Evolutionary conservation across 2,113 vertebrate genomes (phyloP), one percentile per base, ranked within the genome.

Genomic region (Copsychus sechellarum): DNA sequence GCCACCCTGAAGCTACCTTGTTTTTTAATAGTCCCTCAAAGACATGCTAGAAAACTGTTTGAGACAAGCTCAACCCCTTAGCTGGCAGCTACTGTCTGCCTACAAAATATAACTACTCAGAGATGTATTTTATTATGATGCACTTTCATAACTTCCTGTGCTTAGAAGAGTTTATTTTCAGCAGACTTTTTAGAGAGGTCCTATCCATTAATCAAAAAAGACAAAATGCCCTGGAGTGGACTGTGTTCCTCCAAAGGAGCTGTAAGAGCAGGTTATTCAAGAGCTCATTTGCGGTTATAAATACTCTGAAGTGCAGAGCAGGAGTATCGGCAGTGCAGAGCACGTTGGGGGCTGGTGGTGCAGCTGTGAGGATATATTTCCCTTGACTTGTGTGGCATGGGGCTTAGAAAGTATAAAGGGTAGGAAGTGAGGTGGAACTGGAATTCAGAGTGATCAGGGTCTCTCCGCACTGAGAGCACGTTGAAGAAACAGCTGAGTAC

Each of bases 401-500:
- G 92, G 95, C 97, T 97, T 97, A 97, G 97, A 96, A 96, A 97
- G 97, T 98, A 98, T 97, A 98, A 97, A 98, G 97, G 94, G 96
- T 93, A 96, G 97, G 97, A 98, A 98, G 98, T 98, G 97, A 97
- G 95, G 98, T 98, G 98, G 98, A 98, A 98, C 98, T 94, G 97
- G 97, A 98, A 98, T 98, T 98, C 94, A 96, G 97, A 97, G 95
- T 60, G 95, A 97, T 95, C 95, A 86, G 93, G 93, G 96, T 98
- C 98, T 98, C 97, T 88, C 95, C 85, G 95, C 97, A 96, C 96
- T 96, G 94, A 97, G 94, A 97, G 95, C 96, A 96, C 43, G 80
- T 86, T 74, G 76, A 96, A 97, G 97, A 96, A 98, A 98, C 98
- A 99, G 99, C 99, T 99, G 98, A 99, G 98, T 98, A 99, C 98